phyloP scores from a whole-genome alignment of 2,888 invertebrate species.

The Morpho helenor region DNA sequence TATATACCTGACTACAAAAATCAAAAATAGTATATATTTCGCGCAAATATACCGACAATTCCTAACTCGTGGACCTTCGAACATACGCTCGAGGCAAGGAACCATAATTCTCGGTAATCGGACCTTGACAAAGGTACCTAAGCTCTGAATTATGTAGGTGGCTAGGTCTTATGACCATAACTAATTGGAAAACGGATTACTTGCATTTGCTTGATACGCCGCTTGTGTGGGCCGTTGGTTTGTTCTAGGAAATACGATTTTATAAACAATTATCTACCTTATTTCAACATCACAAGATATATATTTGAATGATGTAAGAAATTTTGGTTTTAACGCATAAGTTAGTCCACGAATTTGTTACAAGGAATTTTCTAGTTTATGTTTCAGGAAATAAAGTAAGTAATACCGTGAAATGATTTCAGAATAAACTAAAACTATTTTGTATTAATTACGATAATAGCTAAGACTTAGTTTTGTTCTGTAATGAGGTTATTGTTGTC shows the following conservation, averaged over 20 bases:
- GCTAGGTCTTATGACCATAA: slow-evolving; percentile 33
- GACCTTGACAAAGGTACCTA: slow-evolving; percentile 33
- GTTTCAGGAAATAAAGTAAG: background rate
- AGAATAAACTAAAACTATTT: background rate
- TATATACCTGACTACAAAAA: too few species aligned
- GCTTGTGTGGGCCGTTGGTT: slow-evolving; percentile 30
- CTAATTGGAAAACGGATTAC: slow-evolving; percentile 37
- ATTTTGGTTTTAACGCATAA: background rate
- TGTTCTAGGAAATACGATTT: slow-evolving; percentile 14
- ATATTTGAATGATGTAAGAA: background rate
- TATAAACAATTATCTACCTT: background rate
- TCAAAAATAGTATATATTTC: background rate
- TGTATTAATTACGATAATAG: slow-evolving; percentile 24
- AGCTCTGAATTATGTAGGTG: slow-evolving; percentile 33
- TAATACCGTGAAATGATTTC: slow-evolving; percentile 8
- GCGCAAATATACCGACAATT: slow-evolving; percentile 8
- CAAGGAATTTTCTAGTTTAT: slow-evolving; percentile 6
- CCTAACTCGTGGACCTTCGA: slow-evolving; percentile 8
- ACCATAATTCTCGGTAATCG: slow-evolving; percentile 25
- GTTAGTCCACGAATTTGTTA: slow-evolving; percentile 1
- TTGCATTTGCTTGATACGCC: slow-evolving; percentile 32
- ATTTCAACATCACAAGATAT: background rate
- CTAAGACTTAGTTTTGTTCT: slow-evolving; percentile 22
- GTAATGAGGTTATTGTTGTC: slow-evolving; percentile 26
- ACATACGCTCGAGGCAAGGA: slow-evolving; percentile 12